Evolutionary conservation across 1,140 invertebrate genomes (phyloP), one percentile per base, ranked within the genome.

Genomic region (Chrysomallon squamiferum): DNA sequence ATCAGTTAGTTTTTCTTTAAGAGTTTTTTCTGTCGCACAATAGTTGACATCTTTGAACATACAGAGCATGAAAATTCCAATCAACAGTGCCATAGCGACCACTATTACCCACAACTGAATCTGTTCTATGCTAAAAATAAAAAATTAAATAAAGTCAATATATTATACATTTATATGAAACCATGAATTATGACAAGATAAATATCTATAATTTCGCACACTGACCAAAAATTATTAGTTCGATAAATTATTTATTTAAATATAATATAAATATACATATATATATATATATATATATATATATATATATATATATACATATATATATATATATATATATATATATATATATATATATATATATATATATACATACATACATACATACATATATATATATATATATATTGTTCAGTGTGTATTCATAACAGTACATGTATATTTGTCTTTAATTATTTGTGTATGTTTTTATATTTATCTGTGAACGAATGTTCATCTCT

Each of bases 11-110:
- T 54, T 54, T 13, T 54, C n/a, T 15, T 54, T 54, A 22, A 54
- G 22, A 15, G 50, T 20, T 30, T 20, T 54, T 25, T 54, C 50
- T 15, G 25, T 27, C 25, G 50, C 50, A 30, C 50, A 54, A 22
- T 54, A 54, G 50, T 54, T 54, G 50, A 54, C 50, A 30, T 54
- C 50, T 30, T 54, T 54, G 50, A 25, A 27, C 25, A 54, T 15
- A 30, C 50, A 54, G 50, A 54, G 25, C 5, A 54, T 25, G 50
- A 54, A 22, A 22, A 54, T 30, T 6, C 50, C 50, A 22, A 54
- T 54, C 22, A 54, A 27, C 15, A 54, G 22, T 15, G 25, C 50
- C 22, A 54, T 20, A 30, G 50, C 50, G n/a, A 15, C 25, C 7
- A 54, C 50, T 25, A 54, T 54, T 25, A 15, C 50, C 50, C 50